Base-by-base conservation (phyloP, 2,888 invertebrate genomes). In the Agrilus biguttatus region DNA sequence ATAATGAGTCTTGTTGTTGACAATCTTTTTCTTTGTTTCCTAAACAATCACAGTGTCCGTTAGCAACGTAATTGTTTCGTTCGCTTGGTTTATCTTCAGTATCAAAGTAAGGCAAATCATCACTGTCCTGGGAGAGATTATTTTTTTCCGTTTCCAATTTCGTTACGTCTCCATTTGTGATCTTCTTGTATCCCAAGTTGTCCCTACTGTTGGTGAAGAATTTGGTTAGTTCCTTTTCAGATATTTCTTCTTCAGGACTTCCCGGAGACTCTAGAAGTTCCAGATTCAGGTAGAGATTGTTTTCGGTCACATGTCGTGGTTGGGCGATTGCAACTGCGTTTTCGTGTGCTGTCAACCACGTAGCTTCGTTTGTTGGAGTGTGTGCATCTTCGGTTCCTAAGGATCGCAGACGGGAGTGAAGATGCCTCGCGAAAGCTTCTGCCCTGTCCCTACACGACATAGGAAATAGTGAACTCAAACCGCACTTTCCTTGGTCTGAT, bases 391-490 rank as follows among this genome's bases (percentile, higher is more conserved):
- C 67, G 43, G 74, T 69, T 41, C 83, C 82, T 50, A 86, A 72
- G 49, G 80, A 78, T 53, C 79, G 75, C 53, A 87, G 69, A 49
- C 83, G 78, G 43, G 79, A 78, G 59, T 85, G 83, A 48, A 87
- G 69, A 58, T 80, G 79, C 46, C 81, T 73, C 50, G 86, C 86
- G 65, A 87, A 86, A 45, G 83, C 82, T 61, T 85, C 86, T 44
- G 86, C 85, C 43, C 83, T 75, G 45, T 81, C 81, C 46, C 84
- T 76, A 63, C 85, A 87, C 64, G 83, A 83, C 77, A 81, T 80
- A 60, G 82, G 78, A 68, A 82, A 68, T 53, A 81, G 69, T 52
- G 80, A 77, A 57, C 76, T 73, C 57, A 82, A 69, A 57, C 80
- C 77, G 67, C 80, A 79, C 71, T 76, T 61, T 33, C 59, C 55